These are phyloP conservation scores for Rhombomys opimus DNA, from an alignment of 2,113 vertebrate species.

Conservation along the genomic window DNA sequence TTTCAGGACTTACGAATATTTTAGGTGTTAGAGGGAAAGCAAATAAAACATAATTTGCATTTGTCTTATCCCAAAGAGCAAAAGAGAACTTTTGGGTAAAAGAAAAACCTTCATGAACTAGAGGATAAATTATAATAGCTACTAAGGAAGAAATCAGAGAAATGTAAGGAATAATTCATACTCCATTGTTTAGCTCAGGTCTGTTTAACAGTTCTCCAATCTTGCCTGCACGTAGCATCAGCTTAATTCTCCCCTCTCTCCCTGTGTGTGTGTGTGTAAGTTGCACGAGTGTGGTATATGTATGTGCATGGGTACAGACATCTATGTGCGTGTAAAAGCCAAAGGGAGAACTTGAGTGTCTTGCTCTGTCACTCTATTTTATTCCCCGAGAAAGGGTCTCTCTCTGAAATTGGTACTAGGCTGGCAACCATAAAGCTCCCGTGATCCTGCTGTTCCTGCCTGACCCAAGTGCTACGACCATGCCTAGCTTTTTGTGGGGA, in stretches of 20 bases:
- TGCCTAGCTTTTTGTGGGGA: background rate
- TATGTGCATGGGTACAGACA: background rate
- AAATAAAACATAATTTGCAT: background rate
- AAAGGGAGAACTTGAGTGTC: background rate
- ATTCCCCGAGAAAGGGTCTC: background rate
- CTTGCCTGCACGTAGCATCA: background rate
- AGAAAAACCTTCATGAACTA: background rate
- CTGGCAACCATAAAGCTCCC: background rate
- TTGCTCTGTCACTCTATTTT: background rate
- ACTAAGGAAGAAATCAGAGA: background rate
- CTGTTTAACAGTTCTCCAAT: background rate
- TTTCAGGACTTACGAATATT: background rate
- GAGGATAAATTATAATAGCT: background rate
- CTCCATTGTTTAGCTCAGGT: background rate
- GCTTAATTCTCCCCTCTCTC: background rate
- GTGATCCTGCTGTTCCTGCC: background rate
- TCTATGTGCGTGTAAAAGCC: background rate
- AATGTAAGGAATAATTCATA: background rate
- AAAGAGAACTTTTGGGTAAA: background rate
- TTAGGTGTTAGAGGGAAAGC: background rate
- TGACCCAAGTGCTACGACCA: background rate
- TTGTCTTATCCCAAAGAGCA: background rate
- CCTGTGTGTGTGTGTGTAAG: background rate
- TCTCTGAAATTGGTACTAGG: background rate
- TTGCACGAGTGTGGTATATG: background rate